Evolutionary conservation across 2,797 vertebrate species (phyloP).

Genomic region (Aeoliscus strigatus): DNA sequence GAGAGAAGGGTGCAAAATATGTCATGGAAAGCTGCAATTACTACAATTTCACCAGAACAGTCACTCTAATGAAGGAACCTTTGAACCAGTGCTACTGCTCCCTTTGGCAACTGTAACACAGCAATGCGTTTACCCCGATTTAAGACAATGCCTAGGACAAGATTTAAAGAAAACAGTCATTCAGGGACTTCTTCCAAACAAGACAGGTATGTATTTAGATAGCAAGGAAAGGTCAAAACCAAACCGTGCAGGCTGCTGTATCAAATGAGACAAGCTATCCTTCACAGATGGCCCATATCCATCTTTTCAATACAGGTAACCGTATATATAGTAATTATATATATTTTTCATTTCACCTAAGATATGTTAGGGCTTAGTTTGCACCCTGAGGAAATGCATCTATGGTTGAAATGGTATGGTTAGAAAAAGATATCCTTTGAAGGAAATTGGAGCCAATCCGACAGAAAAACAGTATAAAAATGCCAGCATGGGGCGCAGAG

Average conservation of each 20-base stretch:
- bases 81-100: conserved; percentile 34
- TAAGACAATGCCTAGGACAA: not conserved
- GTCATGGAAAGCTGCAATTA: conserved; percentile 18
- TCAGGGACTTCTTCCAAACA: too few species aligned
- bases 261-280: conserved; percentile 1
- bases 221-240: conserved; percentile 30
- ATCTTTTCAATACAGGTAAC: conserved; percentile 41
- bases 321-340: conserved; percentile 54
- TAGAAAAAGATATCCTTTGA: too few species aligned
- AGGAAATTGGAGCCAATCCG: conserved; percentile 7
- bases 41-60: conserved; percentile 25
- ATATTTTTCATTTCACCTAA: conserved; percentile 48
- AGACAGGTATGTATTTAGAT: conserved; percentile 61
- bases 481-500: not conserved
- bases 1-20: conserved; percentile 6
- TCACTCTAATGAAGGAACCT: conserved; percentile 19
- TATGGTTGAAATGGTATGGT: too few species aligned
- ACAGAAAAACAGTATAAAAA: conserved; percentile 10
- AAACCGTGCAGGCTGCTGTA: conserved; percentile 18
- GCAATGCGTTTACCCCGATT: conserved; percentile 17
- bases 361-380: conserved; percentile 17
- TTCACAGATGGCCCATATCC: not conserved
- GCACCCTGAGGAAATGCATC: too few species aligned
- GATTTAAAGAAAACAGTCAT: too few species aligned
- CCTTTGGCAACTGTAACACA: conserved; percentile 17